Evolutionary conservation across 2,113 vertebrate genomes (phyloP).

Genomic region (Hydrochoerus hydrochaeris): DNA sequence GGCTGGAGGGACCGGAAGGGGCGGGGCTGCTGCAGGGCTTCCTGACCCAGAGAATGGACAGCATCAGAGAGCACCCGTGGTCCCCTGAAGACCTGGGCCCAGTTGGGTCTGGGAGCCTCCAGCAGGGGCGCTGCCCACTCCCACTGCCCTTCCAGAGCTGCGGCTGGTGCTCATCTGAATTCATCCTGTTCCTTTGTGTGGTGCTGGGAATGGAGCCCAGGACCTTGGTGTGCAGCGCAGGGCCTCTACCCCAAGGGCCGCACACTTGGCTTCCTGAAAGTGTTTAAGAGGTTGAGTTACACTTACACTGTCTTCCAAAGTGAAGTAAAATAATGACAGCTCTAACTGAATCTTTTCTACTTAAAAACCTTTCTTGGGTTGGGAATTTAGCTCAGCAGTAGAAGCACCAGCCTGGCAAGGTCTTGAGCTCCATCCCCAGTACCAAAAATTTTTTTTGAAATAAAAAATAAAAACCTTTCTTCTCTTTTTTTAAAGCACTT

Average conservation of each 20-base stretch:
- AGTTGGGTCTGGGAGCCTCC: too few species aligned
- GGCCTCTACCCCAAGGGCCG: not conserved
- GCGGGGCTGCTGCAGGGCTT: not conserved
- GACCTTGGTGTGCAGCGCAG: not conserved
- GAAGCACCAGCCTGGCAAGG: too few species aligned
- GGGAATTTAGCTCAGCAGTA: too few species aligned
- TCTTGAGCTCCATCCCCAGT: too few species aligned
- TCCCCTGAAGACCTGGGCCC: not conserved
- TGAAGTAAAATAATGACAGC: not conserved
- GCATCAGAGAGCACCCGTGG: accelerated
- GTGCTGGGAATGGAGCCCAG: not conserved
- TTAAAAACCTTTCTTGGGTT: not conserved
- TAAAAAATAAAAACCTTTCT: too few species aligned
- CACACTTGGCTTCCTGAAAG: not conserved
- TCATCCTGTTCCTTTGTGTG: not conserved
- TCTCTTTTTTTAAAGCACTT: not conserved
- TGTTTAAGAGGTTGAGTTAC: not conserved
- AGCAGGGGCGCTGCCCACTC: not conserved
- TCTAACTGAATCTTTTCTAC: not conserved
- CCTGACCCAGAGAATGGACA: not conserved
- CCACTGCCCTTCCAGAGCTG: not conserved
- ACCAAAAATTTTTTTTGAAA: too few species aligned
- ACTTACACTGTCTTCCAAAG: not conserved
- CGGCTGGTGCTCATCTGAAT: not conserved
- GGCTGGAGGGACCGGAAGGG: not conserved